Base-by-base conservation (phyloP, 2,888 invertebrate genomes). In the Punctoribates punctum region DNA sequence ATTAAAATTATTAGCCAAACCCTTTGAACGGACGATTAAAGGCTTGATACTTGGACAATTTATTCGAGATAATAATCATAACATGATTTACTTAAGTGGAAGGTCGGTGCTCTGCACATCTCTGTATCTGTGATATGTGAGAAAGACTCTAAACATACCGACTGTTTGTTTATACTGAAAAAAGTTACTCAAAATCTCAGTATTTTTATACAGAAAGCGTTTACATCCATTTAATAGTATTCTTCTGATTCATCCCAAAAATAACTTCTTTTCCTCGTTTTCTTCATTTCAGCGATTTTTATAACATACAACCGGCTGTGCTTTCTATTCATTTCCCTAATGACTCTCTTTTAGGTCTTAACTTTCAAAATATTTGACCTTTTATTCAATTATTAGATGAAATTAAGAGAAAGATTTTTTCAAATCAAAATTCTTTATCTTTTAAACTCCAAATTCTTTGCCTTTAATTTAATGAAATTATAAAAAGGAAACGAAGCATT, bases 391-490 rank as follows among this genome's bases (percentile, higher is more conserved):
- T 42, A 42, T 42, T 13, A 42, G 42, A 42, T 11, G 11, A 5
- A 1, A 42, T 54, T 54, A 20, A 54, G n/a, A n/a, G 25, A 3
- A 54, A 13, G n/a, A 20, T 54, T 54, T 54, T 23, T 20, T 2
- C 20, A 11, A n/a, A 1, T n/a, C 8, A 54, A 54, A 8, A 42
- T 11, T 42, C 42, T 8, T 1, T 42, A 5, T 42, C 42, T 42
- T 11, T 23, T 20, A 20, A 54, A 20, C 25, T 54, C n/a, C n/a
- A 54, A 20, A 25, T 23, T n/a, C 6, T 23, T 54, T n/a, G 9
- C 54, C 42, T 54, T 54, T 23, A 54, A 54, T 54, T 54, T 54
- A 25, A 54, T 54, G 11, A 2, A 54, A 54, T 54, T 54, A 54
- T 54, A 54, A 54, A 25, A 54, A 25, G 25, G 20, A 54, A 54